Evolutionary conservation across 64 coral and sea anemone species (phyloP), one percentile per base, ranked within the genome.

Genomic region (Catalaphyllia jardinei): DNA sequence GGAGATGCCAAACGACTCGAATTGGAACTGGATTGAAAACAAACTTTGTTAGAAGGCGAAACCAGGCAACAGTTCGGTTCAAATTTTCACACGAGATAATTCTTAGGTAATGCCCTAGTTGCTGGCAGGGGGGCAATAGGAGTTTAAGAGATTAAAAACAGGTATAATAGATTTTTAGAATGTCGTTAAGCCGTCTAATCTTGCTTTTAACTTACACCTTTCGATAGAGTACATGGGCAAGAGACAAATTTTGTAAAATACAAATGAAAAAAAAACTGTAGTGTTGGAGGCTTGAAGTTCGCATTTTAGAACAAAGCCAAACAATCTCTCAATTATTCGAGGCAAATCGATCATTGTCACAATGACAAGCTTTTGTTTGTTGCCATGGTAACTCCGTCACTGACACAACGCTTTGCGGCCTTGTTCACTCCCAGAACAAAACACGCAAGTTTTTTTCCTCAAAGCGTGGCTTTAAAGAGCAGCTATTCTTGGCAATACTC

Each of bases 371-470:
- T 67, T 46, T 5, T 8, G 14, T 71, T 20, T 38, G 35, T 71
- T 28, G 16, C 38, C 63, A 29, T 71, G 81, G 42, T 42, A 71
- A 85, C 81, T 18, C 18, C 19, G 62, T 71, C 20, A 29, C 13
- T 17, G n/a, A 27, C 19, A 67, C 35, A 17, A 85, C 29, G 81
- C 81, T 85, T 85, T 85, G 81, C 81, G 81, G 62, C 31, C 81
- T 85, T 85, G 35, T 85, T 27, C 62, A 71, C 81, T 50, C 24
- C 62, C 4, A 51, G 15, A 84, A 84, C 22, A 84, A 84, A 33
- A 85, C 31, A 18, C 17, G 6, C 14, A 67, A 25, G 25, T 69
- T 24, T 64, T 51, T 42, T 71, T 46, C 20, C 35, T 85, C 31
- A 49, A 61, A 4, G 10, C 79, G 19, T 8, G 59, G 10, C 79